Evolutionary conservation across 2,113 vertebrate genomes (phyloP).

Genomic region (Sula dactylatra): DNA sequence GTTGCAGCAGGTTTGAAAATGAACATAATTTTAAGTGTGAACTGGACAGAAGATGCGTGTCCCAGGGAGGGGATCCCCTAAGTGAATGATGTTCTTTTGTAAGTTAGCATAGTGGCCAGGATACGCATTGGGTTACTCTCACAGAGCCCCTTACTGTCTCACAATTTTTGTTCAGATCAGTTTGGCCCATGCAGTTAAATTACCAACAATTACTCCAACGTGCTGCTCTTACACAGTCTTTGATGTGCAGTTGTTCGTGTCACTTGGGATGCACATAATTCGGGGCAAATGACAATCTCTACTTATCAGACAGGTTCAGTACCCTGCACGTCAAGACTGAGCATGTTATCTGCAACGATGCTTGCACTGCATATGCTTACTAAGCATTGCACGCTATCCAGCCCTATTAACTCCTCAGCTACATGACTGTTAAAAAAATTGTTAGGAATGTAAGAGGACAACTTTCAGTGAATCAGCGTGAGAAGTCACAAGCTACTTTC

Average conservation of each 20-base stretch:
- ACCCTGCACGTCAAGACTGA: background rate
- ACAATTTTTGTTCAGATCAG: background rate
- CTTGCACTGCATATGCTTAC: background rate
- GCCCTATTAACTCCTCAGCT: background rate
- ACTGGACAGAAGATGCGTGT: background rate
- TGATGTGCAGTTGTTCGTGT: fast-evolving
- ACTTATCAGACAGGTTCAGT: background rate
- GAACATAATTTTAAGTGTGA: too few relatives aligned
- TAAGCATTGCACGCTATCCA: background rate
- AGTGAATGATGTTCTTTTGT: background rate
- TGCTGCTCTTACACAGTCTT: background rate
- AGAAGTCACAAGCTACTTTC: background rate
- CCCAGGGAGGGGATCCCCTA: background rate
- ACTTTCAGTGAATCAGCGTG: background rate
- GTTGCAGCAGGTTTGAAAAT: background rate
- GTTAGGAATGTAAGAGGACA: background rate
- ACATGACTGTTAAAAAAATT: background rate
- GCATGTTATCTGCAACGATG: background rate
- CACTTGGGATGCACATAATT: background rate
- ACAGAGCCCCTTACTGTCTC: background rate
- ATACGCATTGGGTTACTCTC: background rate
- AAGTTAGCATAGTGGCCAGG: background rate
- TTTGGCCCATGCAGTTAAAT: background rate
- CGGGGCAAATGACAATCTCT: background rate
- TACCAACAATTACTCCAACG: background rate